Evolutionary conservation across 2,797 vertebrate genomes (phyloP).

Genomic region (Amblyraja radiata): DNA sequence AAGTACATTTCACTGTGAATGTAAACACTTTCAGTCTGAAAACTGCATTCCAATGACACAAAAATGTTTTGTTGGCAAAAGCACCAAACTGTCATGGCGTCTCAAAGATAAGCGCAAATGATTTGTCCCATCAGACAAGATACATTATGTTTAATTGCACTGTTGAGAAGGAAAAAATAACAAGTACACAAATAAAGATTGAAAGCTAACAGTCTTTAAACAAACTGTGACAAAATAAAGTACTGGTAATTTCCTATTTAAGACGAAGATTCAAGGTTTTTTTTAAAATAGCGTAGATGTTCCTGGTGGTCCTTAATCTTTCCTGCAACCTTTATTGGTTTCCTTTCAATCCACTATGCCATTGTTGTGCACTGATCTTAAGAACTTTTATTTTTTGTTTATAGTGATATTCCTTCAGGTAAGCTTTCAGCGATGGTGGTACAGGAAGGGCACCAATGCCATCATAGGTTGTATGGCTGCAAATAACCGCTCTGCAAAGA

Average conservation of each 20-base stretch:
- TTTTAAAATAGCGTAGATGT: conserved; percentile 22
- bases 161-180: conserved; percentile 45
- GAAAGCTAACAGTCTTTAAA: conserved; percentile 12
- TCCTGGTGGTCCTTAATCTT: conserved; percentile 39
- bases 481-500: conserved; percentile 83
- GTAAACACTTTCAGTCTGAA: conserved; percentile 1
- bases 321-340: conserved; percentile 44
- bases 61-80: neutral
- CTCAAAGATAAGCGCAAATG: neutral
- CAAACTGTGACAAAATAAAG: conserved; percentile 47
- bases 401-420: conserved; percentile 87
- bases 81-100: neutral
- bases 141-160: conserved; percentile 39
- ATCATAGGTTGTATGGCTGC: conserved; percentile 79
- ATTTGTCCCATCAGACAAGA: neutral
- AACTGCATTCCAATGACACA: neutral
- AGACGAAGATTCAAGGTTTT: conserved; percentile 44
- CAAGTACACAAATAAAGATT: conserved; percentile 48
- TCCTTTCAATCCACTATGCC: conserved; percentile 50
- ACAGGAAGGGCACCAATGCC: conserved; percentile 75
- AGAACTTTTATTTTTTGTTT: conserved; percentile 76
- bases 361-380: conserved; percentile 60
- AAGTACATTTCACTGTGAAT: conserved; percentile 46
- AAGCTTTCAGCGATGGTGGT: conserved; percentile 80
- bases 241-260: conserved; percentile 47